Percentiles rank a stretch among this genome's conserved stretches.
These are phyloP conservation scores for Eidolon dupreanum DNA, from an alignment of 2,797 vertebrate species.

Conservation along the genomic window DNA sequence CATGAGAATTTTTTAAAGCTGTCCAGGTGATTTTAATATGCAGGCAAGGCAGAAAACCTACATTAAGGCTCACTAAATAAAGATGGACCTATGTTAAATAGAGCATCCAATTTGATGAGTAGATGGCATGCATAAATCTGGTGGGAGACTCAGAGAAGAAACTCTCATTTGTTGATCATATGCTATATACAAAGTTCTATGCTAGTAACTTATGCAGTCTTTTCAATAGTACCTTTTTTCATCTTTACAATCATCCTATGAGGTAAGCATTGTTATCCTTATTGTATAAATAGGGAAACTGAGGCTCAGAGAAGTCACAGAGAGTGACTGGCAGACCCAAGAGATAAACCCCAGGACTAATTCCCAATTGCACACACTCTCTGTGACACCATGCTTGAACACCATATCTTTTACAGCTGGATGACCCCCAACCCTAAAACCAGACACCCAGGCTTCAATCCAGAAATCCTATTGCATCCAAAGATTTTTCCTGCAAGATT, in stretches of 20 bases:
- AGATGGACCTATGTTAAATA: neutral
- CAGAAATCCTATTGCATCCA: neutral
- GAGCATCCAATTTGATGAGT: neutral
- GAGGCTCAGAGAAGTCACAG: neutral
- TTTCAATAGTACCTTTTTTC: slow-evolving; percentile 11
- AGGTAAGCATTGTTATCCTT: neutral
- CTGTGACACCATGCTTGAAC: neutral
- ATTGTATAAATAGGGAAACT: neutral
- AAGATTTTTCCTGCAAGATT: neutral
- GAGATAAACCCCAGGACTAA: neutral
- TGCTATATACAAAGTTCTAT: neutral
- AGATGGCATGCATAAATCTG: neutral
- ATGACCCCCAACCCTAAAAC: neutral
- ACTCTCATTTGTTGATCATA: neutral
- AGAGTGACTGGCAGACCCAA: neutral
- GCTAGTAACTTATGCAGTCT: neutral
- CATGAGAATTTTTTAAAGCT: neutral
- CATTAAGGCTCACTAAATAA: neutral
- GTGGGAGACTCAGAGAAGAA: neutral
- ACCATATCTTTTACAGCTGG: neutral
- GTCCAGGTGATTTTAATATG: neutral
- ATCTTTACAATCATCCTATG: neutral
- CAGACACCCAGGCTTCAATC: neutral
- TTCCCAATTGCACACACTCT: neutral
- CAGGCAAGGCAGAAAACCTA: neutral